Evolutionary conservation across 2,113 vertebrate genomes (phyloP).

Genomic region (Sinocyclocheilus anshuiensis): DNA sequence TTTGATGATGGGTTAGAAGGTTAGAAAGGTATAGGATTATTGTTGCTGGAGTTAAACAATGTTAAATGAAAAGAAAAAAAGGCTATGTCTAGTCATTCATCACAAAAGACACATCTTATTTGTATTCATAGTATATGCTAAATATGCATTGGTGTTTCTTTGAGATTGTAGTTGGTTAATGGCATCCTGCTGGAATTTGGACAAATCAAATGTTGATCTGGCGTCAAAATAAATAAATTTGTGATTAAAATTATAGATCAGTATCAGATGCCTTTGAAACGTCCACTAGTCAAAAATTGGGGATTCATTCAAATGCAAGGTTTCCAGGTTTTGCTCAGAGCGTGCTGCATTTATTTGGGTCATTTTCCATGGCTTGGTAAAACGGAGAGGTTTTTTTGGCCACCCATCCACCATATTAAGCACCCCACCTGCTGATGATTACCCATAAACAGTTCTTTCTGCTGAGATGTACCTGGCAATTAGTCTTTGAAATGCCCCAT

Average conservation of each 20-base stretch:
- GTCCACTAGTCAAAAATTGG: background rate
- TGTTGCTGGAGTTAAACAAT: background rate
- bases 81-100: background rate
- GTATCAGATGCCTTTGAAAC: background rate
- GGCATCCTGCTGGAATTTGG: background rate
- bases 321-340: slow-evolving; percentile 32
- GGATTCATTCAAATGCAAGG: slow-evolving; percentile 22
- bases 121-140: background rate
- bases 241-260: background rate
- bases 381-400: slow-evolving; percentile 52
- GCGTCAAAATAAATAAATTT: background rate
- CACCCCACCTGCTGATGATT: slow-evolving; percentile 76
- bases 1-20: background rate
- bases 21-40: background rate
- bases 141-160: background rate
- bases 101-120: background rate
- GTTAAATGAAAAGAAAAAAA: background rate
- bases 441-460: slow-evolving; percentile 73
- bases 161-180: background rate
- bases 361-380: slow-evolving; percentile 48
- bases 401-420: slow-evolving; percentile 53
- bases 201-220: background rate
- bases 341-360: slow-evolving; percentile 40
- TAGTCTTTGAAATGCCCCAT: slow-evolving; percentile 75
- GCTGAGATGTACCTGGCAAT: slow-evolving; percentile 73